phyloP scores from a whole-genome alignment of 2,113 vertebrate genomes.

The Procavia capensis region DNA sequence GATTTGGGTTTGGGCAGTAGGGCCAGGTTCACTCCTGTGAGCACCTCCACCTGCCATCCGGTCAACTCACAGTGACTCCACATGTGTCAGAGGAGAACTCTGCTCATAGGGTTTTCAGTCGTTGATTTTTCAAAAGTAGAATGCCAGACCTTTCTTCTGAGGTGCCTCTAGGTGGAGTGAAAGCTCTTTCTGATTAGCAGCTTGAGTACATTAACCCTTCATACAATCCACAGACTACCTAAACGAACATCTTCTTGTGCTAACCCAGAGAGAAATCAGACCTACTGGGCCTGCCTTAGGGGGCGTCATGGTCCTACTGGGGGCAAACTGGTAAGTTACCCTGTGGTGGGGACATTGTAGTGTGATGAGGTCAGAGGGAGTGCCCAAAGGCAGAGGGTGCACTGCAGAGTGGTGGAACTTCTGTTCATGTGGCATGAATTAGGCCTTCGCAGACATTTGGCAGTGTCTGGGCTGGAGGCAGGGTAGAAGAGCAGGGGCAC shows the following conservation, averaged over 20 bases:
- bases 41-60: neutral
- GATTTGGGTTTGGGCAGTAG: neutral
- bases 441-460: neutral
- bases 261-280: neutral
- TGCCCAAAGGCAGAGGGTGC: neutral
- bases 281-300: neutral
- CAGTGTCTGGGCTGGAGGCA: neutral
- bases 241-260: neutral
- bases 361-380: neutral
- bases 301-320: neutral
- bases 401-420: neutral
- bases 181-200: neutral
- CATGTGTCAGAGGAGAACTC: neutral
- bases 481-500: no score
- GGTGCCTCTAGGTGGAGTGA: neutral
- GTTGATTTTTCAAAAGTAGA: neutral
- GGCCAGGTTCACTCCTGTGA: neutral
- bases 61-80: neutral
- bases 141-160: neutral
- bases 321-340: neutral
- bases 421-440: no score
- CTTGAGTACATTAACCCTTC: neutral
- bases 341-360: neutral
- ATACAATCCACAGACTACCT: neutral
- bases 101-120: neutral